Evolutionary conservation across 2,113 vertebrate species (phyloP).

Genomic region (Monopterus albus): DNA sequence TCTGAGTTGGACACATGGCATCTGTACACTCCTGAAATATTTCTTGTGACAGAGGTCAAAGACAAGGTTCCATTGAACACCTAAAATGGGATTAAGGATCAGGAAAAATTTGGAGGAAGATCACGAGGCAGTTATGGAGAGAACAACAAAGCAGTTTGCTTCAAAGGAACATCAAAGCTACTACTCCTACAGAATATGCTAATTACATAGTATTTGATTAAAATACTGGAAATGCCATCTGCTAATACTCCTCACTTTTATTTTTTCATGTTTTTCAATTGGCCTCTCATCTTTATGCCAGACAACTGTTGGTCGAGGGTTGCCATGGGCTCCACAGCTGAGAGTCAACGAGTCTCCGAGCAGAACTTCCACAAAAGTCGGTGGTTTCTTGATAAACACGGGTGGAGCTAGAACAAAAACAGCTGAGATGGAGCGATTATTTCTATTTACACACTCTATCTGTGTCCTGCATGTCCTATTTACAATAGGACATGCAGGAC

Average conservation of each 20-base stretch:
- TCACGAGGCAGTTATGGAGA: background rate
- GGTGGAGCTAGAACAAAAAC: constrained; percentile 86
- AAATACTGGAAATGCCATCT: constrained; percentile 50
- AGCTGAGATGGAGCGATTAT: background rate
- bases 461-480: too few relatives aligned
- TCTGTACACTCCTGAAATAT: constrained; percentile 88
- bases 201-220: constrained; percentile 42
- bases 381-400: constrained; percentile 89
- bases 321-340: constrained; percentile 89
- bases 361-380: constrained; percentile 87
- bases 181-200: constrained; percentile 20
- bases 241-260: constrained; percentile 82
- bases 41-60: constrained; percentile 82
- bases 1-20: constrained; percentile 93
- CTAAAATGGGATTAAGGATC: constrained; percentile 68
- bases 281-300: constrained; percentile 88
- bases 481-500: background rate
- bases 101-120: background rate
- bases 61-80: constrained; percentile 90
- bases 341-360: constrained; percentile 86
- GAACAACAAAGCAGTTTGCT: constrained; percentile 36
- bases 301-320: constrained; percentile 88
- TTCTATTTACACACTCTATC: background rate
- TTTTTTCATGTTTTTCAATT: constrained; percentile 81
- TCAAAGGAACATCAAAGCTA: constrained; percentile 35